Evolutionary conservation across 2,113 vertebrate genomes (phyloP), one percentile per base, ranked within the genome.

Genomic region (Theropithecus gelada): DNA sequence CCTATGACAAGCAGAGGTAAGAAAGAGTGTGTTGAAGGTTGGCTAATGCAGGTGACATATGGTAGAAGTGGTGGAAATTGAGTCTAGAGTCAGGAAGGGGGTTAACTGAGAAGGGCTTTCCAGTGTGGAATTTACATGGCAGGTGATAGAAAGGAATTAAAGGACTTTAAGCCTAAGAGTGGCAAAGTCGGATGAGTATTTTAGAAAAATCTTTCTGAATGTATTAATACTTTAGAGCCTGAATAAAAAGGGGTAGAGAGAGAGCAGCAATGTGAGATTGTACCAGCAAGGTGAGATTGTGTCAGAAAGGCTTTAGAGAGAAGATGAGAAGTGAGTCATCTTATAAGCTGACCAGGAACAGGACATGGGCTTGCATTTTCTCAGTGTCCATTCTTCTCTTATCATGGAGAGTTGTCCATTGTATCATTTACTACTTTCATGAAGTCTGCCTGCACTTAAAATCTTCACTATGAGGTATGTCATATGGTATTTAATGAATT

Each of bases 1-100:
- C 30, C 40, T 20, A 1, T 52, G 86, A 59, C 50, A 94, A 93
- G 43, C 43, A 90, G 40, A 35, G 55, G 66, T 30, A 76, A 84
- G 25, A 45, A 25, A 75, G 30, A 75, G 25, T 2, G 20, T 45
- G 5, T 20, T 11, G 50, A 59, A 59, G 22, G 5, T 43, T 25
- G 30, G 16, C 0, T 0, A 38, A 61, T 14, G 23, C 30, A 55
- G 75, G 17, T 73, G 40, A 9, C 0, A 4, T 10, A 3, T 0
- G 6, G 23, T 45, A 10, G 40, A 57, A 18, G 6, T 4, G 9
- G 11, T 45, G 20, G 17, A 8, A 55, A 73, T 48, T n/a, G 55
- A 68, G 22, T 6, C 20, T 75, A 8, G 7, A 59, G 2, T 8
- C 52, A 43, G n/a, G 13, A 27, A 35, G 13, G 27, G 23, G 27